Evolutionary conservation across 2,797 vertebrate species (phyloP), one percentile per base, ranked within the genome.

Genomic region (Petrocephalus sullivani): DNA sequence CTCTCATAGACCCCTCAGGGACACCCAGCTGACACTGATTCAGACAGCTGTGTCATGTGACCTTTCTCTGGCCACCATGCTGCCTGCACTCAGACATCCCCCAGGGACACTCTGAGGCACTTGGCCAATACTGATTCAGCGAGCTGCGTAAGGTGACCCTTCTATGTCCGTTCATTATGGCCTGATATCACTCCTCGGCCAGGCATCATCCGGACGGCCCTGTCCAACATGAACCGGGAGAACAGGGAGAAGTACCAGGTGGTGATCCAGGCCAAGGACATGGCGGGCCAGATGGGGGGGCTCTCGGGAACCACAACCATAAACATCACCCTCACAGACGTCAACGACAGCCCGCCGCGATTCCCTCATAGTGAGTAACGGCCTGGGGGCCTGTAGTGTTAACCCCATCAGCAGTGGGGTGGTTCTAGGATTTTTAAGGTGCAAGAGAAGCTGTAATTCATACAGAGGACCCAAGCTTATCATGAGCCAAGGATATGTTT

Each of bases 281-380:
- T 99, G 98, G 98, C 98, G 0, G 98, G 98, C 57, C 98, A 99
- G 94, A 99, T 98, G 97, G 98, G 98, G 0, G 98, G 98, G 3
- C 92, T 99, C 9, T 99, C 98, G 1, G 98, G 98, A 1, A 99
- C 98, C 85, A 97, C 98, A 1, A 98, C 96, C 0, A 97, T 99
- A 95, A 99, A 97, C 94, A 98, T 99, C 94, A 97, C 96, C 0
- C 94, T 99, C 86, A 96, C 96, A 0, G 98, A 99, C 0, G 97
- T 98, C n/a, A 99, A 99, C 12, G 96, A 99, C 95, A 98, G 97
- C 53, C 98, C 98, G 0, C 98, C 98, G 28, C 97, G 97, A 67
- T 99, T 99, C 51, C 97, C 97, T 0, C 98, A 98, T 94, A 98
- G 98, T 99, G 96, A 93, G 97, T 83, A 87, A 0, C 7, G 28